A percentile compares a stretch with the other conserved stretches of the same genome.
Conservation (phyloP, 2,797 vertebrate species). For the Phrynocephalus forsythii region DNA sequence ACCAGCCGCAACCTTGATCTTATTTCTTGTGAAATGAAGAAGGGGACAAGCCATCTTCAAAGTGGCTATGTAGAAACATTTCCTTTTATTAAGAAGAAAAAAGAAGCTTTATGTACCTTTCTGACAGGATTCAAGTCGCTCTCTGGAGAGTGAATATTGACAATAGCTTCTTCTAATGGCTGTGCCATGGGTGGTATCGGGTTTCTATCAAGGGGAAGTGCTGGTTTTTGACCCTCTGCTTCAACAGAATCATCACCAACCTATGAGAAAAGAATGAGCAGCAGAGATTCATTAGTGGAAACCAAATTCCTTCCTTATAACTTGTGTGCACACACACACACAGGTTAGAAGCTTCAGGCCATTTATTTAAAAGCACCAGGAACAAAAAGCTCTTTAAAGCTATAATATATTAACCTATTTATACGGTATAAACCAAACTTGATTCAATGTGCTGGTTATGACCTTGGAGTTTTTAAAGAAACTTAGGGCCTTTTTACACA, state of each 20-base stretch:
- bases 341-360: background rate
- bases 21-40: background rate
- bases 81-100: background rate
- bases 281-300: background rate
- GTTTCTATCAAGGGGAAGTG: constrained; percentile 68
- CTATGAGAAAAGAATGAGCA: constrained; percentile 67
- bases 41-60: background rate
- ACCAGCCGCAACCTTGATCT: background rate
- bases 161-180: constrained; percentile 66
- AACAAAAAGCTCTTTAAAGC: background rate
- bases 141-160: constrained; percentile 62
- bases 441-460: background rate
- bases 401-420: background rate
- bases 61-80: background rate
- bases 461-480: background rate
- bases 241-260: constrained; percentile 70
- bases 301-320: background rate
- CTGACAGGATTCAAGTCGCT: constrained; percentile 69
- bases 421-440: background rate
- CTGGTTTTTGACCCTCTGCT: constrained; percentile 70
- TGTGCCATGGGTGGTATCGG: constrained; percentile 60
- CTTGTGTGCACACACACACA: background rate
- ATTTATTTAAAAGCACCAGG: background rate
- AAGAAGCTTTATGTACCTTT: constrained; percentile 76
- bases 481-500: background rate